phyloP scores from a whole-genome alignment of 2,113 vertebrate species.

The Corythornis cristatus region DNA sequence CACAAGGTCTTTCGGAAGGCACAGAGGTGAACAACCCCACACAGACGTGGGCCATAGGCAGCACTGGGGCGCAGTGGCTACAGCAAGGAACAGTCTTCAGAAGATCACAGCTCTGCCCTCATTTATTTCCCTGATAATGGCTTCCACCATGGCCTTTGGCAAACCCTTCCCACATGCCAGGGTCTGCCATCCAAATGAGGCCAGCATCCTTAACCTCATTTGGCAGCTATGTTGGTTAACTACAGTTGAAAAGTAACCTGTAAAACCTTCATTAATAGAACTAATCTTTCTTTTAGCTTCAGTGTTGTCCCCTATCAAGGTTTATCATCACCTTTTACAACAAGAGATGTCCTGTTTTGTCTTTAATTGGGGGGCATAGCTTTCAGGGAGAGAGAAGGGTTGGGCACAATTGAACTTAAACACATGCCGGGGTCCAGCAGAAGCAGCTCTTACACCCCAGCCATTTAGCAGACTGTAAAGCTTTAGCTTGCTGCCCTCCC shows the following conservation, averaged over 20 bases:
- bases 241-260: neutral
- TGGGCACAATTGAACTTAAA: rapidly evolving
- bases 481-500: neutral
- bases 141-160: neutral
- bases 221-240: neutral
- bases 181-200: neutral
- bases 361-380: rapidly evolving
- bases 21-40: neutral
- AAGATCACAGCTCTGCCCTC: neutral
- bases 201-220: neutral
- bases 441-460: neutral
- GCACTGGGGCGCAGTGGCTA: rapidly evolving
- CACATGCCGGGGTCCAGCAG: neutral
- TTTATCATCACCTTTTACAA: neutral
- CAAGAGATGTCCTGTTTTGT: neutral
- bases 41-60: neutral
- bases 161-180: neutral
- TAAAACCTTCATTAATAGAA: neutral
- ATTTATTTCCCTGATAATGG: neutral
- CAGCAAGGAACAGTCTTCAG: neutral
- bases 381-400: neutral
- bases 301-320: neutral
- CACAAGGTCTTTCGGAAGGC: neutral
- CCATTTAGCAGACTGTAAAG: neutral
- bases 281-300: neutral